Evolutionary conservation across 2,888 invertebrate species (phyloP), one percentile per base, ranked within the genome.

Genomic region (Acheta domesticus): DNA sequence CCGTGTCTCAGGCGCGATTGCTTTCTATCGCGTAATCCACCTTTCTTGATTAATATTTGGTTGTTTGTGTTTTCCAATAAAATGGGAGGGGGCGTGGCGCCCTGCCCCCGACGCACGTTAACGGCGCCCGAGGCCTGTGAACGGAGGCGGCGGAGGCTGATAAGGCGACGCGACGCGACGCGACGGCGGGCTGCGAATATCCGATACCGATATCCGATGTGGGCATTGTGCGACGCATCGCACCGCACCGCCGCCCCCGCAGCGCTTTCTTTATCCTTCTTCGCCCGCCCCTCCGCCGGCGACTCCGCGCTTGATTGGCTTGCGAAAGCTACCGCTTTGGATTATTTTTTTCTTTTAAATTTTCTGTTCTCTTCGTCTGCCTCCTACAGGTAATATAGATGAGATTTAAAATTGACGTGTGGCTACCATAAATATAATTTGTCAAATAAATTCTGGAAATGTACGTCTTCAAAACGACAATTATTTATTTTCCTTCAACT

Each of bases 221-320:
- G 62, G 62, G 62, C n/a, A 62, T 62, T 62, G 62, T 62, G 62
- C 16, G n/a, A 62, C 62, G 62, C 62, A 36, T 76, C 76, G 48
- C 76, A 16, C 14, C 49, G 36, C 20, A 36, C 76, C 49, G 20
- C 76, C 11, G 16, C 49, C 48, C 14, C 12, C 76, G 8, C 76
- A 14, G n/a, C n/a, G 16, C 48, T 20, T 49, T n/a, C 20, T 48
- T 76, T 48, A 19, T n/a, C 76, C 76, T 76, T n/a, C 76, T 48
- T 49, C 20, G 36, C 76, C 23, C 16, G n/a, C 48, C 48, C 76
- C 8, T 48, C 48, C 48, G n/a, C n/a, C 48, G 23, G 14, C 62
- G 62, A 5, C 62, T 19, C 62, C 16, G 12, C 16, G 16, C n/a
- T 62, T 19, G 62, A 36, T 36, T 36, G 36, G 8, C 36, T 36